phyloP scores from a whole-genome alignment of 2,113 vertebrate genomes.

The Neotragus pygmaeus region DNA sequence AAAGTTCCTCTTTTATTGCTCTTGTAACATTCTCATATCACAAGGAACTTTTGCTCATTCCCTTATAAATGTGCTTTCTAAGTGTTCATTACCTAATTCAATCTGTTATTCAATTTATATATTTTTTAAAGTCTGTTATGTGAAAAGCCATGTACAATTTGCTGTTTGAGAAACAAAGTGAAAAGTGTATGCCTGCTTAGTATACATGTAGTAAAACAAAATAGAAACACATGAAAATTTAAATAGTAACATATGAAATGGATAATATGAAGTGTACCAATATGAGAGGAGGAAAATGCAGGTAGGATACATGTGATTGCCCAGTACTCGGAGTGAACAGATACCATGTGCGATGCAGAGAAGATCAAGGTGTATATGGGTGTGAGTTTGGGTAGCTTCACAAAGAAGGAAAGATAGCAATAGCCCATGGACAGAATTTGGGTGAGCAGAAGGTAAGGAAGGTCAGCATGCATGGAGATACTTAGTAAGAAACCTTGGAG shows the following conservation, averaged over 20 bases:
- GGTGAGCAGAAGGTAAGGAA: not conserved
- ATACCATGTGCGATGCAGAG: accelerated
- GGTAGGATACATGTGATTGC: not conserved
- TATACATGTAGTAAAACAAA: not conserved
- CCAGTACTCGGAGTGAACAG: not conserved
- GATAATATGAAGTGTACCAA: not conserved
- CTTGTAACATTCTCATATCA: not conserved
- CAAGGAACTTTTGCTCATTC: not conserved
- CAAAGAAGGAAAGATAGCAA: not conserved
- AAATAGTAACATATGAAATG: not conserved
- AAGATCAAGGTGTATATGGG: not conserved
- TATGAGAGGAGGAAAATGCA: not conserved
- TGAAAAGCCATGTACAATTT: not conserved
- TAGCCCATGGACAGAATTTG: not conserved
- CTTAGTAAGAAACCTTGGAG: not conserved
- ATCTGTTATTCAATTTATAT: not conserved
- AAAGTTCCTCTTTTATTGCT: not conserved
- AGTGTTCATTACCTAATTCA: not conserved
- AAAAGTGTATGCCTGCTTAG: not conserved
- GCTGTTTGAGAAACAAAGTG: not conserved
- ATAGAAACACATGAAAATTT: not conserved
- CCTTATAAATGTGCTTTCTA: not conserved
- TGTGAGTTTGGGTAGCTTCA: not conserved
- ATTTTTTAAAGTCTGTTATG: not conserved
- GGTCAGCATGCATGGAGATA: not conserved